Conservation (phyloP, 2,888 invertebrate genomes). For the Ditula angustiorana region DNA sequence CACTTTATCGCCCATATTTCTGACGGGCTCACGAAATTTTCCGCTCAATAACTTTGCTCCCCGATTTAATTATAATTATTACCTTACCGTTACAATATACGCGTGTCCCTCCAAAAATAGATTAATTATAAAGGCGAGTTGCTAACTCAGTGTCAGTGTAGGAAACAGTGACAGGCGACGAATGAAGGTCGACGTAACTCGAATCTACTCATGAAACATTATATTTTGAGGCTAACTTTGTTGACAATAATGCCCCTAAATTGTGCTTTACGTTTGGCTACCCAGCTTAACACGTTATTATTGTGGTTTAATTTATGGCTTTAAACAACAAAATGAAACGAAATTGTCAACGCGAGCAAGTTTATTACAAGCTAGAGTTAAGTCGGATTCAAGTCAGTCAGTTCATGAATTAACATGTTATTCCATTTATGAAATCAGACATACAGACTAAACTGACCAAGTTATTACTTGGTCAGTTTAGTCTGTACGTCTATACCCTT, state of each 20-base stretch:
- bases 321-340: too few relatives aligned
- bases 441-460: too few relatives aligned
- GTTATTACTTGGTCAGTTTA: too few relatives aligned
- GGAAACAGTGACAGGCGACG: conserved; percentile 7
- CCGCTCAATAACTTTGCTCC: conserved; percentile 51
- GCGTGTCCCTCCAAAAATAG: conserved; percentile 30
- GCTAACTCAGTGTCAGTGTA: conserved; percentile 2
- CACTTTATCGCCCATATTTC: conserved; percentile 48
- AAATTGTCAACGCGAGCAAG: too few relatives aligned
- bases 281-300: too few relatives aligned
- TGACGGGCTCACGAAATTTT: conserved; percentile 52
- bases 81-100: conserved; percentile 40
- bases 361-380: too few relatives aligned
- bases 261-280: too few relatives aligned
- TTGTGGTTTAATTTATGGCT: too few relatives aligned
- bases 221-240: not conserved
- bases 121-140: conserved; percentile 17
- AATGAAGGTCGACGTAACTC: not conserved
- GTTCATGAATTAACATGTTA: too few relatives aligned
- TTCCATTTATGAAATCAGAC: too few relatives aligned
- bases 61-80: conserved; percentile 40
- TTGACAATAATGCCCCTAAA: not conserved
- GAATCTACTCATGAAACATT: not conserved
- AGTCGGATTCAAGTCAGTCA: too few relatives aligned
- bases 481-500: too few relatives aligned